These are phyloP conservation scores for Pterocles gutturalis DNA, from an alignment of 2,113 vertebrate species.

Conservation along the genomic window DNA sequence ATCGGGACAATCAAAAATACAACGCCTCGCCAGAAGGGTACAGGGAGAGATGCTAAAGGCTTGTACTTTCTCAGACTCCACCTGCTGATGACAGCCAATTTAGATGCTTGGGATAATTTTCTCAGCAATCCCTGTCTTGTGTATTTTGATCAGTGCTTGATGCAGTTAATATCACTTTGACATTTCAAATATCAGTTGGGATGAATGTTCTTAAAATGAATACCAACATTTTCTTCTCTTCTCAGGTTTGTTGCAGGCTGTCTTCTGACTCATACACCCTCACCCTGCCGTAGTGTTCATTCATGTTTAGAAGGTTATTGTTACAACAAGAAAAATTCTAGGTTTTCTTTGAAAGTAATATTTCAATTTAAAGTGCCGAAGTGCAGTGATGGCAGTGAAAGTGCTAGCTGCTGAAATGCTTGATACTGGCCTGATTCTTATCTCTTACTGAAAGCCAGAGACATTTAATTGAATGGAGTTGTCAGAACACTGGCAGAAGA, in stretches of 20 bases:
- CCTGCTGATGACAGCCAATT: constrained; percentile 22
- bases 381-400: not conserved
- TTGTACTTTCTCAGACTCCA: not conserved
- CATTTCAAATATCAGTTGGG: constrained; percentile 6
- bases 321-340: not conserved
- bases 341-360: not conserved
- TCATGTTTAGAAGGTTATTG: not conserved
- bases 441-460: not conserved
- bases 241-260: not conserved
- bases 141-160: constrained; percentile 50
- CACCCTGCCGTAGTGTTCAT: not conserved
- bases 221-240: not conserved
- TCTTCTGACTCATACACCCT: not conserved
- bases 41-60: not conserved
- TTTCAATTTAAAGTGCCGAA: not conserved
- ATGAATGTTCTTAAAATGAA: constrained; percentile 18
- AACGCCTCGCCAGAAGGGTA: not conserved
- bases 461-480: not conserved
- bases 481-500: not conserved
- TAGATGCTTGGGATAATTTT: constrained; percentile 39
- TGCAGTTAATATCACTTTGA: constrained; percentile 38
- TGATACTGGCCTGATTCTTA: not conserved
- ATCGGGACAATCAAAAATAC: not conserved
- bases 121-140: not conserved
- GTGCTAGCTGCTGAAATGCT: not conserved